Percentiles rank a stretch among this genome's conserved stretches.
Evolutionary conservation across 2,888 invertebrate genomes (phyloP).

Genomic region (Ophraella communa): DNA sequence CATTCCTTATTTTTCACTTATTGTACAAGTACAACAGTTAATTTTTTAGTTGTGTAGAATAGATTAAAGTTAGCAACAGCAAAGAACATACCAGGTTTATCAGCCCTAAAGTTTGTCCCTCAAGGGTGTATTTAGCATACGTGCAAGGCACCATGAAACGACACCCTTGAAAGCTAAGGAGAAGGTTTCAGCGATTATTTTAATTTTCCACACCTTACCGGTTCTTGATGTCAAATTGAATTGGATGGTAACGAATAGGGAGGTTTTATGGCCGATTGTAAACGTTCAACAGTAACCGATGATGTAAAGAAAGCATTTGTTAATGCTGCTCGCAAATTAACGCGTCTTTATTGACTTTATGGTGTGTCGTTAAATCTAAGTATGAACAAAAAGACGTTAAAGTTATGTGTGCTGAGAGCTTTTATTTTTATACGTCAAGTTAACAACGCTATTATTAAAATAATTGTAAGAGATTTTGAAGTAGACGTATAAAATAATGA

Average conservation of each 20-base stretch:
- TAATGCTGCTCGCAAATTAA: not conserved
- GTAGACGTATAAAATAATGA: no score
- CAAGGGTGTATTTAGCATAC: constrained; percentile 20
- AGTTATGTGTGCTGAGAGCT: not conserved
- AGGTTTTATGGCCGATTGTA: constrained; percentile 9
- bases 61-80: not conserved
- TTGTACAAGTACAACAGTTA: no score
- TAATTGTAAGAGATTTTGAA: not conserved
- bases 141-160: constrained; percentile 15
- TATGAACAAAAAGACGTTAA: not conserved
- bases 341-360: not conserved
- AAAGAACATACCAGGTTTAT: not conserved
- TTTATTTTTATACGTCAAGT: not conserved
- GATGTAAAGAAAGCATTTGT: not conserved
- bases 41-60: not conserved
- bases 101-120: constrained; percentile 18
- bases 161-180: constrained; percentile 11
- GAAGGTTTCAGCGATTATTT: constrained; percentile 16
- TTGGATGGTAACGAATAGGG: constrained; percentile 20
- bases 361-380: not conserved
- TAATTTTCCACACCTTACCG: constrained; percentile 24
- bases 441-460: not conserved
- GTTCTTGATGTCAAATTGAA: constrained; percentile 23
- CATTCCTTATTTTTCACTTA: no score
- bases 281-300: constrained; percentile 14